These are phyloP conservation scores for Eumaeus atala DNA, from an alignment of 1,140 invertebrate species.

Conservation along the genomic window DNA sequence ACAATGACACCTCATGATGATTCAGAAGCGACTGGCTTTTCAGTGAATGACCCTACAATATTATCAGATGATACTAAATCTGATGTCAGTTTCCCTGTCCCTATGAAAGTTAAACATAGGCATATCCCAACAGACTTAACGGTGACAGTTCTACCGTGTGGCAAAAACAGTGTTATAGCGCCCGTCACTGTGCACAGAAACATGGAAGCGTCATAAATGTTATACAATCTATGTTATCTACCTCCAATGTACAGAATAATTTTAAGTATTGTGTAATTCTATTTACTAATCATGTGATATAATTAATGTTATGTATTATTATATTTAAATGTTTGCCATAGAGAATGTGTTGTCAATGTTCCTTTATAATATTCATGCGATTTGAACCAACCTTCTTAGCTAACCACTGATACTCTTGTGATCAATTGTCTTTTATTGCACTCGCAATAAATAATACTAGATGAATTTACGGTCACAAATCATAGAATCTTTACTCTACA, in stretches of 20 bases:
- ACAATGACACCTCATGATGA: conserved; percentile 96
- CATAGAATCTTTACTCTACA: too few species aligned
- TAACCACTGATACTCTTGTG: too few species aligned
- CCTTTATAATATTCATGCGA: too few species aligned
- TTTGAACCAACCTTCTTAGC: too few species aligned
- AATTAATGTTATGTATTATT: conserved; percentile 12
- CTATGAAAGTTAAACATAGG: conserved; percentile 75
- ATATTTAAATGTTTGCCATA: conserved; percentile 7
- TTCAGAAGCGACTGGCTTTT: conserved; percentile 84
- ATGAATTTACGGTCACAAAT: too few species aligned
- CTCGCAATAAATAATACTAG: too few species aligned
- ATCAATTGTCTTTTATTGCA: too few species aligned
- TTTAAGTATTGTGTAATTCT: conserved; percentile 9
- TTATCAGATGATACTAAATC: conserved; percentile 77
- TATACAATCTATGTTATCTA: conserved; percentile 38
- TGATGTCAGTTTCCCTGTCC: conserved; percentile 77
- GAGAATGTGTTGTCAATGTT: too few species aligned
- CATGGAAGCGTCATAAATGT: conserved; percentile 79
- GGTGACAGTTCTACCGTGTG: conserved; percentile 70
- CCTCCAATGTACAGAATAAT: conserved; percentile 56
- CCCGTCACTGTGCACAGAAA: conserved; percentile 91
- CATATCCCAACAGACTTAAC: conserved; percentile 58
- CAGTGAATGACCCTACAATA: conserved; percentile 77
- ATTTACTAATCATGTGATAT: conserved; percentile 28
- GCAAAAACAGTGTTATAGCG: conserved; percentile 83